Conservation (phyloP, 2,888 invertebrate species). For the Orthosia cruda region DNA sequence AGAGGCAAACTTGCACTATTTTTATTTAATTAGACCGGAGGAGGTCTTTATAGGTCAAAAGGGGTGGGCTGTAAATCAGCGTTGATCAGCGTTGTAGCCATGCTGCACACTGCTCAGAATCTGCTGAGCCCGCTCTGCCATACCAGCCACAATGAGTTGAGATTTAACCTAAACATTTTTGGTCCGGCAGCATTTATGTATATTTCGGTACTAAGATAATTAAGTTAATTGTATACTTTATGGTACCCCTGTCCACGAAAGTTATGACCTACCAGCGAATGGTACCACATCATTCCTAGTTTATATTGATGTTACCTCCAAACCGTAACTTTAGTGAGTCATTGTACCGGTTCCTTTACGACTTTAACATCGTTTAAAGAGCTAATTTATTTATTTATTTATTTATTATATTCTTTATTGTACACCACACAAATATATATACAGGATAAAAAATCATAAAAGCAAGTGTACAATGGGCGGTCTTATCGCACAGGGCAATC, state of each 20-base stretch:
- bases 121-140: too few relatives aligned
- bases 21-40: background rate
- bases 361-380: background rate
- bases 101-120: too few relatives aligned
- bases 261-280: slow-evolving; percentile 19
- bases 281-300: background rate
- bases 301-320: slow-evolving; percentile 3
- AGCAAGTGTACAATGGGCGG: too few relatives aligned
- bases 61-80: too few relatives aligned
- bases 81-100: too few relatives aligned
- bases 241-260: slow-evolving; percentile 6
- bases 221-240: slow-evolving; percentile 14
- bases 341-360: slow-evolving; percentile 12
- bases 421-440: too few relatives aligned
- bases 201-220: background rate
- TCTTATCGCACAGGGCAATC: too few relatives aligned
- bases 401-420: too few relatives aligned
- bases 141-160: too few relatives aligned
- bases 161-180: too few relatives aligned
- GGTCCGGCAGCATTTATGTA: too few relatives aligned
- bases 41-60: background rate
- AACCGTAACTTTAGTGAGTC: slow-evolving; percentile 20
- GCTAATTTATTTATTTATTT: background rate
- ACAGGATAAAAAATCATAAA: too few relatives aligned
- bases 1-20: background rate